Evolutionary conservation across 2,113 vertebrate genomes (phyloP).

Genomic region (Takifugu flavidus): DNA sequence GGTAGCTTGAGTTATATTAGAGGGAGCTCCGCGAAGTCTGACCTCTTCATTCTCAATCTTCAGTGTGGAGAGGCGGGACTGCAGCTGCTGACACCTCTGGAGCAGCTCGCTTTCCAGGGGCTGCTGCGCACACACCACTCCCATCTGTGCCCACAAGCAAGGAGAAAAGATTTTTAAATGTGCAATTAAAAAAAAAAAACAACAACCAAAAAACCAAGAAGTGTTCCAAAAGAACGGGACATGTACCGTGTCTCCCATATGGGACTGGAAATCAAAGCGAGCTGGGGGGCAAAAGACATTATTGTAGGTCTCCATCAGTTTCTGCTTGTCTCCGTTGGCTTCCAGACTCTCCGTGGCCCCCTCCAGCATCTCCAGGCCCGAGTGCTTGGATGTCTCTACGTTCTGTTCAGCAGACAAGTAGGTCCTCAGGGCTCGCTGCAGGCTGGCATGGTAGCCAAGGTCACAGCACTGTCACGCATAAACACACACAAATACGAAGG

Average conservation of each 20-base stretch:
- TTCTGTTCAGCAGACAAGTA: constrained; percentile 96
- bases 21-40: background rate
- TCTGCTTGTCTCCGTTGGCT: constrained; percentile 92
- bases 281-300: constrained; percentile 95
- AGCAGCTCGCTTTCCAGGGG: constrained; percentile 89
- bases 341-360: constrained; percentile 92
- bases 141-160: constrained; percentile 75
- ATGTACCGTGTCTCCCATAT: constrained; percentile 93
- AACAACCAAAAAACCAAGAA: background rate
- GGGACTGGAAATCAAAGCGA: constrained; percentile 97
- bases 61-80: constrained; percentile 90
- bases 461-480: constrained; percentile 87
- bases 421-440: constrained; percentile 90
- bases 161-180: background rate
- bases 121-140: constrained; percentile 88
- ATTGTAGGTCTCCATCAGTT: constrained; percentile 98
- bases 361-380: constrained; percentile 90
- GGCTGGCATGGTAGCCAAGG: constrained; percentile 95
- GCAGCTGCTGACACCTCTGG: constrained; percentile 93
- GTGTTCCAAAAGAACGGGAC: background rate
- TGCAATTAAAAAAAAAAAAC: background rate
- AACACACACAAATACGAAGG: background rate
- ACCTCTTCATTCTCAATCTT: constrained; percentile 98
- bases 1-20: background rate
- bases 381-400: constrained; percentile 91